Percentiles rank a stretch among this genome's conserved stretches.
phyloP scores from a whole-genome alignment of 2,113 vertebrate species.

The Chloropsis hardwickii region DNA sequence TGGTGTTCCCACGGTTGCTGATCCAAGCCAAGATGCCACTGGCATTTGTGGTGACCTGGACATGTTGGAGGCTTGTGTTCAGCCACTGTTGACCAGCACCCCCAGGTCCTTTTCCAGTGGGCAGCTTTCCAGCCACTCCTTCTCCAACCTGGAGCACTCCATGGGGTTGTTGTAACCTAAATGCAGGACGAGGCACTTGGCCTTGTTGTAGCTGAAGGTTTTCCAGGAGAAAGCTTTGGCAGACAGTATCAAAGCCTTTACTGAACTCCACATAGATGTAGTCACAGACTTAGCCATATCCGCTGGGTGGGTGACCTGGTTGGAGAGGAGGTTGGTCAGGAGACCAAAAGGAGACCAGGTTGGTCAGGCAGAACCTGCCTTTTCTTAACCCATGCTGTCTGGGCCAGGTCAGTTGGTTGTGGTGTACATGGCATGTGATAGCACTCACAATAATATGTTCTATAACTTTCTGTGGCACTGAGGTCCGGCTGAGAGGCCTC shows the following conservation, averaged over 20 bases:
- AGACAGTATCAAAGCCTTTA: neutral
- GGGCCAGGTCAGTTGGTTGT: neutral
- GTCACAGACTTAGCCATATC: neutral
- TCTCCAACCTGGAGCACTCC: neutral
- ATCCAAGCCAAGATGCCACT: neutral
- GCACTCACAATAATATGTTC: neutral
- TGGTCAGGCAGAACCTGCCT: neutral
- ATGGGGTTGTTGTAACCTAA: neutral
- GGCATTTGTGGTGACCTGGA: neutral
- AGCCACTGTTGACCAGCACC: neutral
- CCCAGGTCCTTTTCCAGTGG: neutral
- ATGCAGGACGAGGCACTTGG: neutral
- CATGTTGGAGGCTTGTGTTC: neutral
- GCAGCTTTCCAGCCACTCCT: neutral
- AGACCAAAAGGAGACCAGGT: neutral
- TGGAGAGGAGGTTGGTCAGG: too few species aligned
- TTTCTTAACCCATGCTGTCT: neutral
- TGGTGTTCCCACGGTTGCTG: neutral
- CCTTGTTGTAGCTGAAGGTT: neutral
- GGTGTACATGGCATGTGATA: neutral
- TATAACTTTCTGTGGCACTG: neutral
- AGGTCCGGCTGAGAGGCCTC: neutral
- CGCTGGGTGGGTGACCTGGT: fast-evolving
- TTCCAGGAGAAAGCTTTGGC: neutral
- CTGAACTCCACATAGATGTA: fast-evolving